Base-by-base conservation (phyloP, 2,888 invertebrate genomes). In the Nephrotoma guestfalica region DNA sequence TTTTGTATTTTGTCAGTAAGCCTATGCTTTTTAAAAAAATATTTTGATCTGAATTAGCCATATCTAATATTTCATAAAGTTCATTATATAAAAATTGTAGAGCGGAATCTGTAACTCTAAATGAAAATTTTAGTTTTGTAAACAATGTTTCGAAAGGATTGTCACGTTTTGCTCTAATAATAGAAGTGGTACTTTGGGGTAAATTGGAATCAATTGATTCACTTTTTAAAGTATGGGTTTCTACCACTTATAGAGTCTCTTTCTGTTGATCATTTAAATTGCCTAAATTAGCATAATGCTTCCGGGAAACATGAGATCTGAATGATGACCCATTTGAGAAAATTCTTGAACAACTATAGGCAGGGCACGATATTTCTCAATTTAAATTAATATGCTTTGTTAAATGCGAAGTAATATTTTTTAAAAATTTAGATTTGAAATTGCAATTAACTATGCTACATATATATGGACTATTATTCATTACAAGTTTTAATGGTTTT, bases 241-340 rank as follows among this genome's bases (percentile, higher is more conserved):
- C 83, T 83, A 7, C 7, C 7, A 83, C 83, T 83, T 83, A 30
- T 18, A 83, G 30, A 18, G 83, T 83, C 7, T 83, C 18, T 40
- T 18, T 83, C 5, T 6, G 0, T 83, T 2, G 40, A 11, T 18
- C 2, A 18, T 5, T 18, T 13, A 47, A 9, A 47, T 13, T 13
- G 83, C 11, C 83, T 83, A 13, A 83, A 71, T 71, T 71, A 71
- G 47, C 57, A 87, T 86, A 83, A 57, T 87, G 51, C 15, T 86
- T 87, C n/a, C 87, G 30, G 18, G 41, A 86, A 86, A 83, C 86
- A 41, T 85, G 45, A 18, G 86, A 30, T 86, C 87, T 40, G 9
- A 87, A 86, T 45, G 41, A 41, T n/a, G 83, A 71, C 41, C 6
- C 86, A 47, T 30, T 83, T 86, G 43, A 85, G 41, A 41, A 85